phyloP scores from a whole-genome alignment of 2,113 vertebrate species.

The Dermatemys mawii region DNA sequence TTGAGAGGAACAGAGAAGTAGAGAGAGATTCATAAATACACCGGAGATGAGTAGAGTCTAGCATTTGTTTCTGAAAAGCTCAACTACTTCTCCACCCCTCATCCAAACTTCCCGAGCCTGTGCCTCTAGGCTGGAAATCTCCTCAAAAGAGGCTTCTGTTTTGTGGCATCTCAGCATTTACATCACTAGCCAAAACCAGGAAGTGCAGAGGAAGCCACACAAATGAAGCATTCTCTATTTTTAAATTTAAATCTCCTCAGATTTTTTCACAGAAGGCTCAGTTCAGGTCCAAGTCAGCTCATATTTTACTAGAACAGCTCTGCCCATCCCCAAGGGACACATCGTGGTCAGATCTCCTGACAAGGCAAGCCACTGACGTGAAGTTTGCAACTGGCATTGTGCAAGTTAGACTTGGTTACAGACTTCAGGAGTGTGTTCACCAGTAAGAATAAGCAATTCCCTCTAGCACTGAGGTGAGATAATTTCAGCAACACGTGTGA shows the following conservation, averaged over 20 bases:
- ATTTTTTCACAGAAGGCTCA: background rate
- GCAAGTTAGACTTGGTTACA: background rate
- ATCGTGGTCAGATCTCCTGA: background rate
- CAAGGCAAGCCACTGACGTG: conserved; percentile 2
- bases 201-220: background rate
- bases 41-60: background rate
- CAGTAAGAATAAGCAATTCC: background rate
- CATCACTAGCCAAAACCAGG: background rate
- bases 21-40: background rate
- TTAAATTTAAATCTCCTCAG: background rate
- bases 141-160: background rate
- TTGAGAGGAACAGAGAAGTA: background rate
- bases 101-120: background rate
- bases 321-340: background rate
- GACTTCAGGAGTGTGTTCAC: background rate
- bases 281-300: background rate
- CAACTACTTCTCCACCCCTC: background rate
- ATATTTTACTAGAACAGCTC: background rate
- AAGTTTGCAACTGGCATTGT: background rate
- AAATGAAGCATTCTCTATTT: background rate
- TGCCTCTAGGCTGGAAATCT: background rate
- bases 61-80: background rate
- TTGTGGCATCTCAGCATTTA: conserved; percentile 10
- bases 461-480: background rate
- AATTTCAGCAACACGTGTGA: conserved; percentile 13